A percentile compares a stretch with the other conserved stretches of the same genome.
phyloP scores from a whole-genome alignment of 2,888 invertebrate species.

The Malacosoma neustria region DNA sequence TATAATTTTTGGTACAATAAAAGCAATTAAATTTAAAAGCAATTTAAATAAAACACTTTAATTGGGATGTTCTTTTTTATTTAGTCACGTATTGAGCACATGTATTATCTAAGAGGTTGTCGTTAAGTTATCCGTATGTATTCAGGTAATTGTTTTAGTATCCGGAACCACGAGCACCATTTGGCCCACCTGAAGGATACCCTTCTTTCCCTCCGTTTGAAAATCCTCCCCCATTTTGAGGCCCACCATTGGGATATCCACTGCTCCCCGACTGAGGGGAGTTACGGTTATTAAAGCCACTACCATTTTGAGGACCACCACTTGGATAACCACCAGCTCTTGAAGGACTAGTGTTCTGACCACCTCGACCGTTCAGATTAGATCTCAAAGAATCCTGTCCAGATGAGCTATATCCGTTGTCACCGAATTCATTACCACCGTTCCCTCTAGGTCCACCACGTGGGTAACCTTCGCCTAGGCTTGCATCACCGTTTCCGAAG shows the following conservation, averaged over 20 bases:
- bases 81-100: too few species aligned
- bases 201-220: slow-evolving; percentile 29
- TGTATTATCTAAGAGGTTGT: too few species aligned
- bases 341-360: neutral
- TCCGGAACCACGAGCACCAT: slow-evolving; percentile 56
- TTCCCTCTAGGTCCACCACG: slow-evolving; percentile 23
- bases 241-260: slow-evolving; percentile 30
- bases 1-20: too few species aligned
- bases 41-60: too few species aligned
- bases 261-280: slow-evolving; percentile 5
- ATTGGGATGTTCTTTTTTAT: too few species aligned
- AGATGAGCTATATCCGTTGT: slow-evolving; percentile 13
- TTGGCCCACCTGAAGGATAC: slow-evolving; percentile 56
- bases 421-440: slow-evolving; percentile 12
- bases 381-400: neutral
- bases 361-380: neutral
- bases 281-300: neutral
- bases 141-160: slow-evolving; percentile 37
- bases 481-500: slow-evolving; percentile 3
- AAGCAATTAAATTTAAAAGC: too few species aligned
- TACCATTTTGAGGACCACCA: neutral
- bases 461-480: slow-evolving; percentile 18
- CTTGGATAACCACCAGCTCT: neutral
- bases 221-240: slow-evolving; percentile 13
- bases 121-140: too few species aligned